phyloP scores from a whole-genome alignment of 2,113 vertebrate genomes.

The Chloroceryle aenea region DNA sequence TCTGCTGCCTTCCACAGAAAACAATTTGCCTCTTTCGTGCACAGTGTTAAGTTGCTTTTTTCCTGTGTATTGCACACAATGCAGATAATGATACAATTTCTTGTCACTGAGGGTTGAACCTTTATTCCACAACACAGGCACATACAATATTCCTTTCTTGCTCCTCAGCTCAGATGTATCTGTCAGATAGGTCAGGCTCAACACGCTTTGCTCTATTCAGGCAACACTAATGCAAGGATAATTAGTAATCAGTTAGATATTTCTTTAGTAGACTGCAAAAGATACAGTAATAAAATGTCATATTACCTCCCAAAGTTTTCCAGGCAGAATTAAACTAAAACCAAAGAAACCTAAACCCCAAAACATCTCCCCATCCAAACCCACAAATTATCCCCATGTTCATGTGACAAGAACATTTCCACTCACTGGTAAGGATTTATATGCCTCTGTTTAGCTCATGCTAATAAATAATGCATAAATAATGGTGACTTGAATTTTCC shows the following conservation, averaged over 20 bases:
- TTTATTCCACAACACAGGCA: neutral
- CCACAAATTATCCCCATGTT: neutral
- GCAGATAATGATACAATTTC: neutral
- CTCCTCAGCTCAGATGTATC: neutral
- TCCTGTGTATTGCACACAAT: neutral
- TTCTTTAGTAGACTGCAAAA: neutral
- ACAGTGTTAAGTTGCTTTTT: neutral
- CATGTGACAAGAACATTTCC: rapidly evolving
- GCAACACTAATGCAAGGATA: neutral
- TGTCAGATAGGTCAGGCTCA: neutral
- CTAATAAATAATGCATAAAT: no score
- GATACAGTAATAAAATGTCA: neutral
- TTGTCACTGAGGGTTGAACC: neutral
- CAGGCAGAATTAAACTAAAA: neutral
- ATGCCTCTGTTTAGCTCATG: neutral
- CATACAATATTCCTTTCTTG: neutral
- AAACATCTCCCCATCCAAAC: neutral
- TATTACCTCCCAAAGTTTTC: neutral
- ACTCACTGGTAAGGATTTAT: neutral
- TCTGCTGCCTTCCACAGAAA: neutral
- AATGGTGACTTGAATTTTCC: neutral
- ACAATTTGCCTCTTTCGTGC: neutral
- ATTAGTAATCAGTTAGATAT: neutral
- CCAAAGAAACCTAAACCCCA: neutral
- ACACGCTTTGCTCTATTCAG: neutral